phyloP scores from a whole-genome alignment of 1,140 invertebrate species.

The honey bee (Apis mellifera) region Amel_HAv3.1 CM009935.2:9466501-9467000 shows the following conservation, averaged over 20 bases:
- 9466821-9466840: background rate
- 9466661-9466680: conserved; percentile 12
- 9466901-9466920: background rate
- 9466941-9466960: background rate
- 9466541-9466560: too few species aligned
- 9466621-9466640: conserved; percentile 1
- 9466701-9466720: conserved; percentile 59
- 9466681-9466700: background rate
- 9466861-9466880: too few species aligned
- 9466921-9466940: background rate
- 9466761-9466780: conserved; percentile 4
- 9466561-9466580: background rate
- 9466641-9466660: background rate
- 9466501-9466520: too few species aligned
- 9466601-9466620: background rate
- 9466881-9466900: too few species aligned
- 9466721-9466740: conserved; percentile 33
- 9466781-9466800: conserved; percentile 4
- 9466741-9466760: conserved; percentile 37
- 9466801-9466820: too few species aligned
- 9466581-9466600: background rate
- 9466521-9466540: too few species aligned
- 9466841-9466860: too few species aligned
- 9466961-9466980: background rate
- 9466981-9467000: background rate